These are phyloP conservation scores for Scelioninae gen. 2 DNA, from an alignment of 2,888 invertebrate species.

Conservation along the genomic window DNA sequence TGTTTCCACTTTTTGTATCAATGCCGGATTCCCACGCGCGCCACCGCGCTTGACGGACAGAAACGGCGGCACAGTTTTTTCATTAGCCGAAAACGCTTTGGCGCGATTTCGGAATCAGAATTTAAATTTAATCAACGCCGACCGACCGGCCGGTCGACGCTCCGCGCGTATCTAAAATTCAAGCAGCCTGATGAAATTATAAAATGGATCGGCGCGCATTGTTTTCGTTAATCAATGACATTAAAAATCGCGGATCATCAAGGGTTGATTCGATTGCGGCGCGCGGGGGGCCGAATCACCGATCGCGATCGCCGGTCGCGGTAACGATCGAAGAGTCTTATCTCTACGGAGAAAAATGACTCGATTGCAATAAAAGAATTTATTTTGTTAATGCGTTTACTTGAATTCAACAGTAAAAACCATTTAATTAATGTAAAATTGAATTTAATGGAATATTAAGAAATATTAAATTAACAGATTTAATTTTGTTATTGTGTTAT, in stretches of 20 bases:
- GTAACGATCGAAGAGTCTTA: too few relatives aligned
- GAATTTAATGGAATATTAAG: too few relatives aligned
- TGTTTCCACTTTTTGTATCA: conserved; percentile 23
- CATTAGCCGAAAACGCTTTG: conserved; percentile 37
- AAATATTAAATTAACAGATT: too few relatives aligned
- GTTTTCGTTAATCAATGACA: conserved; percentile 39
- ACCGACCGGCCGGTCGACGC: background rate
- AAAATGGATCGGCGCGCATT: conserved; percentile 12
- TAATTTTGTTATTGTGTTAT: too few relatives aligned
- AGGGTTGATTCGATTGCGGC: conserved; percentile 36
- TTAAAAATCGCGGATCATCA: conserved; percentile 35
- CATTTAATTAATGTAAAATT: too few relatives aligned
- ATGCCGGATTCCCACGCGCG: conserved; percentile 31
- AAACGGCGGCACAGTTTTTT: conserved; percentile 47
- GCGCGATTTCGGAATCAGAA: conserved; percentile 35
- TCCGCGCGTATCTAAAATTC: conserved; percentile 15
- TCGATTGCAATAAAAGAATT: too few relatives aligned
- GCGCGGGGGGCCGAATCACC: too few relatives aligned
- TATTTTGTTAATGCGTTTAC: too few relatives aligned
- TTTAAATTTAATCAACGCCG: conserved; percentile 47
- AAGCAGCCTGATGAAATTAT: conserved; percentile 25
- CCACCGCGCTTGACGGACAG: conserved; percentile 44
- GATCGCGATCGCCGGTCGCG: too few relatives aligned
- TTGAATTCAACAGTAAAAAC: too few relatives aligned
- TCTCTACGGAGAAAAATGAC: too few relatives aligned